phyloP scores from a whole-genome alignment of 2,888 invertebrate genomes.

The Lasioglossum vierecki region DNA sequence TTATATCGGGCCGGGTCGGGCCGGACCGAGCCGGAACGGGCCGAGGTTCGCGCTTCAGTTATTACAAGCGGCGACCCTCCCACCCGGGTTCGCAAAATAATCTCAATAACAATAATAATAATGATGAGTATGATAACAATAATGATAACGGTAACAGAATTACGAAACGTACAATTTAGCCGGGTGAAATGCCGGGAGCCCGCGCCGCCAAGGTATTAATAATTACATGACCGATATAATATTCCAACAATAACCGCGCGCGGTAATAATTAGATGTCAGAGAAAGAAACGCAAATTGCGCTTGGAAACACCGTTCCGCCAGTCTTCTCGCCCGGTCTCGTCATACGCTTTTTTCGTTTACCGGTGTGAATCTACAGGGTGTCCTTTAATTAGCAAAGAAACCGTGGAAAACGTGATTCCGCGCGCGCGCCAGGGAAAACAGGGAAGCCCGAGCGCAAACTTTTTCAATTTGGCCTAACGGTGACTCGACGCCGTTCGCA shows the following conservation, averaged over 20 bases:
- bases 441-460: neutral
- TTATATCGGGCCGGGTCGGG: constrained; percentile 17
- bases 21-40: neutral
- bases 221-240: constrained; percentile 53
- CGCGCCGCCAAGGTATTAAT: constrained; percentile 60
- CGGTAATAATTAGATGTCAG: constrained; percentile 38
- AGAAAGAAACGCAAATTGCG: neutral
- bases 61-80: neutral
- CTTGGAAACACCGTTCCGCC: neutral
- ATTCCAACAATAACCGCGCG: constrained; percentile 44
- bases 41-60: constrained; percentile 16
- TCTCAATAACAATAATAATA: constrained; percentile 53
- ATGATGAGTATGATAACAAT: constrained; percentile 53
- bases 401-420: neutral
- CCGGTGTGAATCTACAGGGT: neutral
- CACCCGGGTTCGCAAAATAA: constrained; percentile 12
- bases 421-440: neutral
- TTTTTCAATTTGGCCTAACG: neutral
- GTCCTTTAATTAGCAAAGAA: neutral
- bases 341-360: neutral
- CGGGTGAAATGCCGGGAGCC: constrained; percentile 37
- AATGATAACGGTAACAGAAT: constrained; percentile 57
- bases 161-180: constrained; percentile 59
- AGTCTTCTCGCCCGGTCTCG: neutral
- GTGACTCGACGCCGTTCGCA: neutral